These are phyloP conservation scores for Palloptera scutellata DNA, from an alignment of 2,888 invertebrate genomes.

Conservation along the genomic window DNA sequence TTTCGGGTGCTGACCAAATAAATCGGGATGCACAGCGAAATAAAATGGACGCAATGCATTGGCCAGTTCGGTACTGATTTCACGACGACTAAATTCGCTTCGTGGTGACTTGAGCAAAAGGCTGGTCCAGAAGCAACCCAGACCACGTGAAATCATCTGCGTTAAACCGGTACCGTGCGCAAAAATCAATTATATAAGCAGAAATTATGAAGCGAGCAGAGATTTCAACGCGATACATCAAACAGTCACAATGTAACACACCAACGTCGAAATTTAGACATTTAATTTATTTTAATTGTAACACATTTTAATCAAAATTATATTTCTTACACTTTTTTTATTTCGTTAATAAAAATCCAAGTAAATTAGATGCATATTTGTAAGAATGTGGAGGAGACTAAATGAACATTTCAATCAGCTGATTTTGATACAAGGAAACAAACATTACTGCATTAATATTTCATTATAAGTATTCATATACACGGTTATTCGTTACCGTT, in stretches of 20 bases:
- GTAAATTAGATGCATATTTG: too few species aligned
- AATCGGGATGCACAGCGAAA: slow-evolving; percentile 94
- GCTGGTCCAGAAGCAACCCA: slow-evolving; percentile 13
- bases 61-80: slow-evolving; percentile 81
- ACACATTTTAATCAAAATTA: neutral
- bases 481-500: too few species aligned
- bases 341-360: too few species aligned
- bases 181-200: slow-evolving; percentile 22
- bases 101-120: neutral
- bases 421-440: neutral
- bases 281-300: neutral
- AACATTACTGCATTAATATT: neutral
- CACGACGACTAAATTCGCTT: slow-evolving; percentile 26
- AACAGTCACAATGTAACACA: neutral
- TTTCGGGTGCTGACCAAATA: slow-evolving; percentile 90
- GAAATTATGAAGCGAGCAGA: neutral
- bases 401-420: too few species aligned
- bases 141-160: slow-evolving; percentile 18
- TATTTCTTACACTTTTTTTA: too few species aligned
- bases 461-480: slow-evolving; percentile 25
- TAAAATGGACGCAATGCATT: slow-evolving; percentile 93
- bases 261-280: neutral
- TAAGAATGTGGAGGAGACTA: too few species aligned
- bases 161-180: neutral
- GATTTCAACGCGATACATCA: neutral